Evolutionary conservation across 2,888 invertebrate genomes (phyloP).

Genomic region (Tridacna gigas): DNA sequence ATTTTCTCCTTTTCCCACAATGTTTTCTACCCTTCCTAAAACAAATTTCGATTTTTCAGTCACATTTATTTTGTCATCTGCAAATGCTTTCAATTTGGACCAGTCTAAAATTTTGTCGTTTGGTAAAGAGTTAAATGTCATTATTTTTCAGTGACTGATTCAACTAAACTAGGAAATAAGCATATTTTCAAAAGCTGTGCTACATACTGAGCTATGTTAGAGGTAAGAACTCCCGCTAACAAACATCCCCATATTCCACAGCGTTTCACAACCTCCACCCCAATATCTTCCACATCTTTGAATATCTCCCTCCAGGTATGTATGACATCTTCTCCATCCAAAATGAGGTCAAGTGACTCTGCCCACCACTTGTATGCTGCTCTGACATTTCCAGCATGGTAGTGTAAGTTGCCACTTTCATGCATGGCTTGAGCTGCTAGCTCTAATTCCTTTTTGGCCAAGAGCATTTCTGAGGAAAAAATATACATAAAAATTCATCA

Average conservation of each 20-base stretch:
- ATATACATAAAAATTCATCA: neutral
- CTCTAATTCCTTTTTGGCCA: constrained; percentile 81
- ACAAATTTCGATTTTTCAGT: no score
- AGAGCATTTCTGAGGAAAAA: constrained; percentile 80
- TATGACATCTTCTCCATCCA: constrained; percentile 78
- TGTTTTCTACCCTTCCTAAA: no score
- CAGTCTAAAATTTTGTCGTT: no score
- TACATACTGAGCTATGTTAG: constrained; percentile 84
- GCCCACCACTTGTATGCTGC: constrained; percentile 83
- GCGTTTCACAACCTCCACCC: constrained; percentile 75
- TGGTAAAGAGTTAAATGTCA: no score
- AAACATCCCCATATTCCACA: constrained; percentile 85
- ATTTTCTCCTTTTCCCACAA: no score
- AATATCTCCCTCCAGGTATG: constrained; percentile 77
- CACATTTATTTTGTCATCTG: no score
- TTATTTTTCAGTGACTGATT: no score
- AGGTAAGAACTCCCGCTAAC: constrained; percentile 81
- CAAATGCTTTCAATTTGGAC: no score
- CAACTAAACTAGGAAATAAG: no score
- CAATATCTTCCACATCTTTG: constrained; percentile 71
- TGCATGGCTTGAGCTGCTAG: constrained; percentile 83
- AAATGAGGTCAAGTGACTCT: constrained; percentile 80
- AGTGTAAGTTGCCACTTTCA: constrained; percentile 83
- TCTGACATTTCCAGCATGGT: constrained; percentile 80
- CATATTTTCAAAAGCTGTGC: no score